Evolutionary conservation across 2,797 vertebrate species (phyloP).

Genomic region (Ispidina picta): DNA sequence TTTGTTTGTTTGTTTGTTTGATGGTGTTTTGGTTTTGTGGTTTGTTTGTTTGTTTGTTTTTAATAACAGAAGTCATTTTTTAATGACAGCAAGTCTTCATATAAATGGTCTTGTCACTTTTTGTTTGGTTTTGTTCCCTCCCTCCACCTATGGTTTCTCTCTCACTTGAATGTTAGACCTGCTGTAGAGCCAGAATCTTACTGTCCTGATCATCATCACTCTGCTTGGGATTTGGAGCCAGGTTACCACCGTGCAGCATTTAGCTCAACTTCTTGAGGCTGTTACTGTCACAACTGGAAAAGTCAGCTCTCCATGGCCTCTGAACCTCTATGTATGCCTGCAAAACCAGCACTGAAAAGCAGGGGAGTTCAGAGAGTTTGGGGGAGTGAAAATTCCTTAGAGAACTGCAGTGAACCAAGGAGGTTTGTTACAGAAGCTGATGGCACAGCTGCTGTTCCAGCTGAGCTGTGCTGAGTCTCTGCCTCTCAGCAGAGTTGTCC

Average conservation of each 20-base stretch:
- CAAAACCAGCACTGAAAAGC: neutral
- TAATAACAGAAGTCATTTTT: neutral
- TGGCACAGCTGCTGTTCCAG: neutral
- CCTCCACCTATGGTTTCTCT: neutral
- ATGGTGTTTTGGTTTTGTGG: neutral
- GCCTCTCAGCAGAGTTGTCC: neutral
- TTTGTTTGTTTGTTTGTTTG: neutral
- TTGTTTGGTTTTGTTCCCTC: too few species aligned
- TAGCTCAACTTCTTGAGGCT: neutral
- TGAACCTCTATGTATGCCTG: neutral
- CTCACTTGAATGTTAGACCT: neutral
- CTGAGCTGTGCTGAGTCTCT: neutral
- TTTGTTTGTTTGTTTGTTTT: too few species aligned
- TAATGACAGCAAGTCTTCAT: neutral
- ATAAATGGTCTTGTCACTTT: neutral
- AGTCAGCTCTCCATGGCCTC: neutral
- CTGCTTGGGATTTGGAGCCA: neutral
- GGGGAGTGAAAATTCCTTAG: neutral
- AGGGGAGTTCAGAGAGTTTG: neutral
- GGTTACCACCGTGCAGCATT: fast-evolving
- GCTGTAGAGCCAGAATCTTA: neutral
- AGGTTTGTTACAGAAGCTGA: neutral
- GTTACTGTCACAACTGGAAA: neutral
- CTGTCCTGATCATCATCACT: neutral
- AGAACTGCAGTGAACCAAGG: neutral